Base-by-base conservation (phyloP, 1,140 invertebrate species). In the Nasonia longicornis region DNA sequence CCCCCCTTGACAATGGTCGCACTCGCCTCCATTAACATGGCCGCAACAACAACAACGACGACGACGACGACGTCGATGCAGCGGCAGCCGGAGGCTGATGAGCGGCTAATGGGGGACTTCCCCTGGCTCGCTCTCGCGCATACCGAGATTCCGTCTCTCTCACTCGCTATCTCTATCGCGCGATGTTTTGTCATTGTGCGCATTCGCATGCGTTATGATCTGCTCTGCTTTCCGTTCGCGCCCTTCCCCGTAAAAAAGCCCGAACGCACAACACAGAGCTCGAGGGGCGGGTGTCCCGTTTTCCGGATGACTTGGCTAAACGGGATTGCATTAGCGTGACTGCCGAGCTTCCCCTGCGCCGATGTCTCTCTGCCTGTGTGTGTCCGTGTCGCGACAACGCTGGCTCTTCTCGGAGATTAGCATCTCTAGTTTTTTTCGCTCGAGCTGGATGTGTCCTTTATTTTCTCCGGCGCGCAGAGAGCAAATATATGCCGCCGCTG, bases 231-330 rank as follows among this genome's bases (percentile, higher is more conserved):
- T 69, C 77, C 72, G 78, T 77, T 80, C 75, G 80, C 83, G 81
- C 71, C 81, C 85, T 81, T 80, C 69, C 67, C 42, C 58, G 45
- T 35, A 69, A 80, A 73, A 74, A 67, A 77, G 11, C 26, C 64
- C 45, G 58, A 63, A n/a, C 52, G 66, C 52, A 83, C 83, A 81
- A 83, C 83, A 81, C 83, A 80, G 77, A 87, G 86, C 86, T 75
- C 84, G 69, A 69, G 83, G 87, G 86, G 86, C 89, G 89, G 87
- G 87, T 89, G 88, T 88, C 85, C 88, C 89, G 89, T 89, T 91
- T 91, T 91, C 88, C 90, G 89, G 87, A 78, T 90, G 89, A 91
- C 90, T 91, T 91, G 89, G 84, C 90, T 91, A 91, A 91, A 91
- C 88, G 87, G 89, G 90, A 91, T 90, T 87, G 89, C 89, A 91